These are phyloP conservation scores for Umimayanthus chanpuru DNA, from an alignment of 92 coral and sea anemone species.

Conservation along the genomic window DNA sequence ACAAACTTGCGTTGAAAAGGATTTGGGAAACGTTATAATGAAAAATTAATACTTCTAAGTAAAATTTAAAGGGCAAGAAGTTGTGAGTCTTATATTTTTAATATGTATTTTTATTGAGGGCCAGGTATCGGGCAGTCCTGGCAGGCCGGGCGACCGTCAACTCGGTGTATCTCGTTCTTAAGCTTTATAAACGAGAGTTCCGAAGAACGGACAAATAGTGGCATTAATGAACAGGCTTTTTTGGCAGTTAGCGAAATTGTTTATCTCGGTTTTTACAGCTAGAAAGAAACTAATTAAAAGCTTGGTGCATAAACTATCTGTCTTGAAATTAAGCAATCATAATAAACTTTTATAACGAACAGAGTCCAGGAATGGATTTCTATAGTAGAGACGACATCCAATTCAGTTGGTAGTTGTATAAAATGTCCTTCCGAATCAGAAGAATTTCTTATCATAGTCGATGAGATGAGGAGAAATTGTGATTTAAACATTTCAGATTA, in stretches of 20 bases:
- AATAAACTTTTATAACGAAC: neutral
- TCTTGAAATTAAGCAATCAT: neutral
- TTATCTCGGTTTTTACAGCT: neutral
- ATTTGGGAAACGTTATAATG: neutral
- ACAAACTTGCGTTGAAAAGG: neutral
- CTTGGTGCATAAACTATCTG: neutral
- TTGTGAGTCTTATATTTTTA: neutral
- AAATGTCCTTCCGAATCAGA: neutral
- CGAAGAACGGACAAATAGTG: no score
- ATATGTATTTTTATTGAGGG: neutral
- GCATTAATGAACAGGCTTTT: neutral
- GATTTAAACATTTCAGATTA: neutral
- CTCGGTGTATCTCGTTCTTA: neutral
- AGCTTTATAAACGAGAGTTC: neutral
- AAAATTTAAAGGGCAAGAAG: no score
- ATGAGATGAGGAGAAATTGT: neutral
- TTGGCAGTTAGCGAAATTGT: neutral
- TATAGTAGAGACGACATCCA: neutral
- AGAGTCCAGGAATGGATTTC: neutral
- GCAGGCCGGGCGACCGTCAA: neutral
- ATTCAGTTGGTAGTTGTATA: neutral
- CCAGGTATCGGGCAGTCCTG: neutral
- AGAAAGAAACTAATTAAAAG: neutral
- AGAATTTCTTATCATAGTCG: neutral
- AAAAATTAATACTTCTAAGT: no score